phyloP scores from a whole-genome alignment of 2,797 vertebrate genomes.

The Nyctibius grandis region DNA sequence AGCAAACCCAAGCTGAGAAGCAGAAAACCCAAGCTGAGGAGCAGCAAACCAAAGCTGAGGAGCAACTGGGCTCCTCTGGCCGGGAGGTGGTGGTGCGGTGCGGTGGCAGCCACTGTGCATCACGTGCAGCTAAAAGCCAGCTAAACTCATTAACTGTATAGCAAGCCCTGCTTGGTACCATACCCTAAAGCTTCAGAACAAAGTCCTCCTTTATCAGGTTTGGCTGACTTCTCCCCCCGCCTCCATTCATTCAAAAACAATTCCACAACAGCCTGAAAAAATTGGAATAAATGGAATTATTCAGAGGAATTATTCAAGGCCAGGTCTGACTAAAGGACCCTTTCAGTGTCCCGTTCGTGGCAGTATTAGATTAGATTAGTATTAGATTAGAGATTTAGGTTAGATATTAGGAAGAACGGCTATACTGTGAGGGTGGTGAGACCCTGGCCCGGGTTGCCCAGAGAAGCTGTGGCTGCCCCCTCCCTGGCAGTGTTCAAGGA shows the following conservation, averaged over 20 bases:
- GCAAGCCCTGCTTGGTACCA: conserved; percentile 51
- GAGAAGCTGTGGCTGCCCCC: too few relatives aligned
- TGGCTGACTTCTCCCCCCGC: neutral
- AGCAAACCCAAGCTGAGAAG: neutral
- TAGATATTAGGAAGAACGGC: too few relatives aligned
- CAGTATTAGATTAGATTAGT: too few relatives aligned
- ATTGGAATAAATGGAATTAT: conserved; percentile 34
- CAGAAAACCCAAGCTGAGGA: neutral
- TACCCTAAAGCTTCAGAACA: conserved; percentile 58
- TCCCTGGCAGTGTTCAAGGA: too few relatives aligned
- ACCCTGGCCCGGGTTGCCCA: too few relatives aligned
- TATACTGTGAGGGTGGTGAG: too few relatives aligned
- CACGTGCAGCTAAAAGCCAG: conserved; percentile 40
- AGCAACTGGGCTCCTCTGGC: neutral
- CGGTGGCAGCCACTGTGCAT: neutral
- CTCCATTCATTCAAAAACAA: neutral
- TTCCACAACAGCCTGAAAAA: conserved; percentile 14
- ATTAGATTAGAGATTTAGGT: too few relatives aligned
- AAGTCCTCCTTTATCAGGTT: conserved; percentile 52
- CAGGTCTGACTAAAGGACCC: neutral
- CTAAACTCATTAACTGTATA: conserved; percentile 55
- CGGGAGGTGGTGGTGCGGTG: neutral
- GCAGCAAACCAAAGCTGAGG: neutral
- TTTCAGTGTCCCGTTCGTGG: neutral
- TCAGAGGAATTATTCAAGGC: conserved; percentile 25